Conservation (phyloP, 2,888 invertebrate genomes). For the Spilosoma lubricipeda region DNA sequence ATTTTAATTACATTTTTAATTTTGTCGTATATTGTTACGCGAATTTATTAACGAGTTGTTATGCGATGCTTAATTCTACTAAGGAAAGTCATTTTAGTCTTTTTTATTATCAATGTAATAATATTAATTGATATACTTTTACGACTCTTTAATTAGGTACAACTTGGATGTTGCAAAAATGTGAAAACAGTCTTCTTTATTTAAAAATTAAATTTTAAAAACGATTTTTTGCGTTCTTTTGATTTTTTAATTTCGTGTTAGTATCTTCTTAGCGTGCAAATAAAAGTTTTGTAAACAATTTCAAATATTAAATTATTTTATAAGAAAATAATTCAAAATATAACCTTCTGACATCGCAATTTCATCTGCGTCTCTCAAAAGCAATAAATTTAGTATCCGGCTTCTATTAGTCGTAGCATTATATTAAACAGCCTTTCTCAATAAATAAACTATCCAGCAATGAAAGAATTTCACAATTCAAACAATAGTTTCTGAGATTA, state of each 20-base stretch:
- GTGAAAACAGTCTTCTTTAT: neutral
- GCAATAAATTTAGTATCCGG: no score
- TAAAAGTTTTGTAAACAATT: neutral
- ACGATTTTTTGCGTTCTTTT: neutral
- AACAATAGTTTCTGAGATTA: no score
- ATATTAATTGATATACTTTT: constrained; percentile 35
- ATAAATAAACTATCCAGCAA: no score
- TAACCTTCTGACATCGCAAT: no score
- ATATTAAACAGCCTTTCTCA: no score
- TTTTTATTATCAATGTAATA: constrained; percentile 25
- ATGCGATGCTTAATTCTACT: constrained; percentile 35
- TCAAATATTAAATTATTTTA: neutral
- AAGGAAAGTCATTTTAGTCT: constrained; percentile 19
- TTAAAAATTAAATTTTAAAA: constrained; percentile 6
- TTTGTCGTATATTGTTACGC: constrained; percentile 55
- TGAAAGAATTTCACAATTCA: no score
- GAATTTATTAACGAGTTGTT: constrained; percentile 45
- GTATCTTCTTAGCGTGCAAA: no score
- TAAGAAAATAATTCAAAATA: no score
- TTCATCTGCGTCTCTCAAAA: no score
- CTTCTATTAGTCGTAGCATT: no score
- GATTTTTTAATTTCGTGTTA: neutral
- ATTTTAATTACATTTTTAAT: constrained; percentile 80
- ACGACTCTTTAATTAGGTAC: constrained; percentile 39
- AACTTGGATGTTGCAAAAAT: constrained; percentile 18